A percentile compares a stretch with the other conserved stretches of the same genome.
phyloP scores from a whole-genome alignment of 1,140 invertebrate genomes.

The Cecropterus lyciades region DNA sequence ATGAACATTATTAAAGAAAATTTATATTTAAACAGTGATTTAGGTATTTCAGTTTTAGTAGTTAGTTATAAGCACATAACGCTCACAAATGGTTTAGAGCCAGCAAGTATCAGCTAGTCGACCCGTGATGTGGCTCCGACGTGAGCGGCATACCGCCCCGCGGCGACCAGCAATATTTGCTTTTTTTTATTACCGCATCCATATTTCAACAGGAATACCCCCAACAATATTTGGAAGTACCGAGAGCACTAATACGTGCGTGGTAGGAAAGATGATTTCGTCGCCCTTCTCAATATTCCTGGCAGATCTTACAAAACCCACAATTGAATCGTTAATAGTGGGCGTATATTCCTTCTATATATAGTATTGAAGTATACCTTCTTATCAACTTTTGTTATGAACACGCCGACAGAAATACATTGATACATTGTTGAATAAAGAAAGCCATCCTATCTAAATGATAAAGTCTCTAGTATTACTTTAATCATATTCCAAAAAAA shows the following conservation, averaged over 20 bases:
- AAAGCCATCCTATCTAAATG: no score
- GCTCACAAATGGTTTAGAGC: slow-evolving; percentile 30
- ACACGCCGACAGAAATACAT: no score
- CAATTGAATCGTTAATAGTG: slow-evolving; percentile 67
- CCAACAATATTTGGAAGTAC: slow-evolving; percentile 77
- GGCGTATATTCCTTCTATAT: slow-evolving; percentile 12
- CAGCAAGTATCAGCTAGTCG: slow-evolving; percentile 48
- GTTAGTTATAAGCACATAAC: slow-evolving; percentile 42
- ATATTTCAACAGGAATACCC: slow-evolving; percentile 77
- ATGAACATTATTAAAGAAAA: no score
- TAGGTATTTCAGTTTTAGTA: neutral
- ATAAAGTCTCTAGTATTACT: no score
- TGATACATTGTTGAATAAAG: no score
- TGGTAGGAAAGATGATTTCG: slow-evolving; percentile 71
- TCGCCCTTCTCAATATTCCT: slow-evolving; percentile 61
- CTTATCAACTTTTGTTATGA: no score
- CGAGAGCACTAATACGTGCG: slow-evolving; percentile 75
- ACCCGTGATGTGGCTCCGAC: slow-evolving; percentile 52
- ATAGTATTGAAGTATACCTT: no score
- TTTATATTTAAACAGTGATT: no score
- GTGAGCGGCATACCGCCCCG: slow-evolving; percentile 62
- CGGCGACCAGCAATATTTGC: slow-evolving; percentile 69
- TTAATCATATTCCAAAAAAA: no score
- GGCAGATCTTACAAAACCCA: slow-evolving; percentile 44
- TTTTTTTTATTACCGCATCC: slow-evolving; percentile 80